Evolutionary conservation across 2,113 vertebrate genomes (phyloP), one percentile per base, ranked within the genome.

Genomic region (Callocephalon fimbriatum): DNA sequence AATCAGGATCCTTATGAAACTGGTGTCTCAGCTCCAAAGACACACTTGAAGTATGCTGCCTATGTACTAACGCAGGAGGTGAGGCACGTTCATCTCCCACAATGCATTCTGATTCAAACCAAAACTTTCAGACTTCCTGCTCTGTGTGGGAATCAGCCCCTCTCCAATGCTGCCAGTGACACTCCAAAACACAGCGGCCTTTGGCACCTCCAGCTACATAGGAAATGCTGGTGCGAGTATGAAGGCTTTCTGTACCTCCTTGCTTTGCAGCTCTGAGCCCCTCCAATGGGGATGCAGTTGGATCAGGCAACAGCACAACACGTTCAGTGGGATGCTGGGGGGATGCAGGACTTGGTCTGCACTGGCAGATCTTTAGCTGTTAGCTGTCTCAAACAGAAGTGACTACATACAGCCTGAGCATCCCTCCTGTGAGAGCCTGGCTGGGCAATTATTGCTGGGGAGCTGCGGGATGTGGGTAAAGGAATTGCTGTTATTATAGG

Each of bases 401-500:
- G 68, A 17, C 26, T 35, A 10, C 9, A 37, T 7, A 32, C 29
- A 91, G 38, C 50, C 50, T 0, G 1, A 78, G 51, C 67, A 32
- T 56, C 86, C 51, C 75, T 83, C 71, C 63, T 80, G n/a, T 20
- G 35, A 50, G 67, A 70, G 42, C 26, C 88, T 4, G 13, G 10
- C 61, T 6, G 50, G 44, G 88, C 17, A 19, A 66, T 91, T 68
- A 70, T 29, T 73, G 67, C 84, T 7, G 6, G 26, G 21, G 47
- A 70, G 63, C 79, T 45, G 75, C 3, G 3, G 61, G 51, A 44
- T 62, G 32, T 0, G 0, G 15, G 26, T 22, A 26, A 40, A 73
- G 40, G 72, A 78, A 84, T 93, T 61, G 63, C 29, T 1, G 0
- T 92, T n/a, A 73, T 91, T 95, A 95, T 15, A 63, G 91, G 89